Evolutionary conservation across 2,797 vertebrate species (phyloP).

Genomic region (Nothura maculosa): DNA sequence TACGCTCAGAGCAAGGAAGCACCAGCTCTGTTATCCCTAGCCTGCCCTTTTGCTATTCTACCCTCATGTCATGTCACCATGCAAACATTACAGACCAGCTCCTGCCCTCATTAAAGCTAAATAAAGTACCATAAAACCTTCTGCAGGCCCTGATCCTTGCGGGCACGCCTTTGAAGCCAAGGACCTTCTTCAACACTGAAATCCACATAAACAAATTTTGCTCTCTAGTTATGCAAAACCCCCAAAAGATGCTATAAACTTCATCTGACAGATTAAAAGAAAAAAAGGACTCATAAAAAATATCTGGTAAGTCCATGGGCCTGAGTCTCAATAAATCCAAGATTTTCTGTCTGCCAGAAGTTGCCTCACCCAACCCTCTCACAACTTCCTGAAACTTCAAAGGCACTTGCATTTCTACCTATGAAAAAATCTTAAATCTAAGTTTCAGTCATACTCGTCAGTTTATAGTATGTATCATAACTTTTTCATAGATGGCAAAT

Average conservation of each 20-base stretch:
- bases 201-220: not conserved
- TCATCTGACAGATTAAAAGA: not conserved
- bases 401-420: not conserved
- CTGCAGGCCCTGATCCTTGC: not conserved
- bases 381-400: not conserved
- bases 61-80: not conserved
- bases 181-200: not conserved
- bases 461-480: not conserved
- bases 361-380: fast-evolving
- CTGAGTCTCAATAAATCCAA: not conserved
- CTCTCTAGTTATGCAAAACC: not conserved
- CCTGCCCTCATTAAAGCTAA: conserved; percentile 14
- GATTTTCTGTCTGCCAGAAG: not conserved
- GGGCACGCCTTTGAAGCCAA: conserved; percentile 22
- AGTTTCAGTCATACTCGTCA: not conserved
- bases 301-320: not conserved
- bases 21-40: not conserved
- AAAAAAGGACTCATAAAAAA: not conserved
- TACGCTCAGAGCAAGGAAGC: conserved; percentile 9
- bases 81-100: not conserved
- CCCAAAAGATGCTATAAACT: not conserved
- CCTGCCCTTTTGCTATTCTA: conserved; percentile 12
- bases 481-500: not conserved
- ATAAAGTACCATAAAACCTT: conserved; percentile 3
- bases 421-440: not conserved